phyloP scores from a whole-genome alignment of 2,113 vertebrate species.

The Vidua macroura region DNA sequence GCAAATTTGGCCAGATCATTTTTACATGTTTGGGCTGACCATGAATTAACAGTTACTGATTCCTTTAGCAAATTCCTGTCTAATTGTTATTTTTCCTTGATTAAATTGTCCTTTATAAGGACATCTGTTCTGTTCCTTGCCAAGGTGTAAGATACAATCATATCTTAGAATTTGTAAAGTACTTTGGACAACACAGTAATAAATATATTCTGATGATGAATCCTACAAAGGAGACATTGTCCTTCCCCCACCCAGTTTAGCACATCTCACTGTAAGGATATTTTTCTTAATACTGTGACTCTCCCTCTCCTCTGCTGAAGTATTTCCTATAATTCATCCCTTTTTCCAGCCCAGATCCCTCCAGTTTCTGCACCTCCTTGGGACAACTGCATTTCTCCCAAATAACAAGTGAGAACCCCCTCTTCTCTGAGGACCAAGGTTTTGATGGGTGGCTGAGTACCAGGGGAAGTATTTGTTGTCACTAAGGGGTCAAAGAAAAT shows the following conservation, averaged over 20 bases:
- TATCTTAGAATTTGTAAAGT: constrained; percentile 6
- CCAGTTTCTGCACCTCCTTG: not conserved
- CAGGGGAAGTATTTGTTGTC: not conserved
- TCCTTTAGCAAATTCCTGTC: not conserved
- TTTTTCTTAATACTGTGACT: not conserved
- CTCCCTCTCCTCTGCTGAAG: not conserved
- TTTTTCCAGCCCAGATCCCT: not conserved
- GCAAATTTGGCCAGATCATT: not conserved
- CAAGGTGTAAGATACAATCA: constrained; percentile 44
- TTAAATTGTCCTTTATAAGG: constrained; percentile 45
- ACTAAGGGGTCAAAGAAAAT: not conserved
- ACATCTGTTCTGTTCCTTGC: constrained; percentile 44
- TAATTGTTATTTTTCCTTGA: constrained; percentile 41
- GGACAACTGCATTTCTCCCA: not conserved
- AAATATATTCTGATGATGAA: constrained; percentile 4
- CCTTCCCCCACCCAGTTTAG: not conserved
- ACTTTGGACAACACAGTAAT: constrained; percentile 25
- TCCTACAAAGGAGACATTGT: not conserved
- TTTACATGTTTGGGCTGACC: not conserved
- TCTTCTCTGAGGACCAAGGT: not conserved
- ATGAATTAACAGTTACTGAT: not conserved
- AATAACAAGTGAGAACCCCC: not conserved
- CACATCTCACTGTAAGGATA: not conserved
- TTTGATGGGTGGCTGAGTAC: not conserved
- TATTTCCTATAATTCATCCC: not conserved